phyloP scores from a whole-genome alignment of 2,888 invertebrate species.

The Epiblema foenella region DNA sequence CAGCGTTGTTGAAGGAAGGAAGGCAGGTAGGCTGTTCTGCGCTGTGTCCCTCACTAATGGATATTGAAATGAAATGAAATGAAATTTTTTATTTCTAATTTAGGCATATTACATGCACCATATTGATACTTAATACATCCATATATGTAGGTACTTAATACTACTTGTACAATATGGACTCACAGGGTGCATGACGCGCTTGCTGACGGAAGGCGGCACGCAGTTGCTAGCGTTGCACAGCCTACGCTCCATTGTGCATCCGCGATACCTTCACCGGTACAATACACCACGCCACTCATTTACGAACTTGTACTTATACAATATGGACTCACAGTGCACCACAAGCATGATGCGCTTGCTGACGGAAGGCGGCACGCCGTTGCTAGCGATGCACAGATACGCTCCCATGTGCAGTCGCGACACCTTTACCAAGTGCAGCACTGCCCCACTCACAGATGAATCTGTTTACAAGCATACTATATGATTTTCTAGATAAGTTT shows the following conservation, averaged over 20 bases:
- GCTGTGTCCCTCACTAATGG: too few species aligned
- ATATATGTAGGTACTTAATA: too few species aligned
- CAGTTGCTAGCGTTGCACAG: slow-evolving; percentile 92
- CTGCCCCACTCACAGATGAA: slow-evolving; percentile 86
- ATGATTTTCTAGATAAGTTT: slow-evolving; percentile 13
- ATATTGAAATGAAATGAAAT: too few species aligned
- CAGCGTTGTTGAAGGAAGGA: too few species aligned
- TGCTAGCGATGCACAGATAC: slow-evolving; percentile 91
- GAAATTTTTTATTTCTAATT: too few species aligned
- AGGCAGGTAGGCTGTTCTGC: too few species aligned
- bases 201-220: slow-evolving; percentile 92
- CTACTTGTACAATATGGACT: background rate
- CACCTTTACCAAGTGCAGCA: slow-evolving; percentile 87
- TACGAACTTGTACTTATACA: background rate
- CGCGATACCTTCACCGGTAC: slow-evolving; percentile 84
- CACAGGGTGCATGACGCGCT: slow-evolving; percentile 86
- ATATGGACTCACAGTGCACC: slow-evolving; percentile 90
- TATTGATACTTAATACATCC: too few species aligned
- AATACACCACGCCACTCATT: background rate
- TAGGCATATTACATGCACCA: too few species aligned
- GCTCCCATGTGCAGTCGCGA: slow-evolving; percentile 91
- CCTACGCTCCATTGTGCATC: slow-evolving; percentile 90
- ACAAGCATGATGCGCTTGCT: slow-evolving; percentile 92
- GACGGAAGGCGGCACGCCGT: slow-evolving; percentile 92
- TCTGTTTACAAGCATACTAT: slow-evolving; percentile 71